Conservation (phyloP, 2,888 invertebrate species). For the Antitype chi region DNA sequence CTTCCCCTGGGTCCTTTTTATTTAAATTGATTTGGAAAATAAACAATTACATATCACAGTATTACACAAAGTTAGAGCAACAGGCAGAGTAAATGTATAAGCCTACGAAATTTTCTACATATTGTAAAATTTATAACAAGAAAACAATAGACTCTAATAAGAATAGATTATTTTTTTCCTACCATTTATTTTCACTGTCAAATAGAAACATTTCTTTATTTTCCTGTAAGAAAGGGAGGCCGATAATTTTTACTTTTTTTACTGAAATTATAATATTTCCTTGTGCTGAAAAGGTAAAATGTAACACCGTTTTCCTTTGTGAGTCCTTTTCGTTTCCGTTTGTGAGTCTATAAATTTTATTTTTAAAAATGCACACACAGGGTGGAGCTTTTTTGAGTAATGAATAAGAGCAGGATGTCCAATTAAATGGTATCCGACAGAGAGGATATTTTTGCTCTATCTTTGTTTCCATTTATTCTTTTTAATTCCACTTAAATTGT, state of each 20-base stretch:
- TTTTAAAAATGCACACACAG: slow-evolving; percentile 34
- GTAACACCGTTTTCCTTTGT: slow-evolving; percentile 49
- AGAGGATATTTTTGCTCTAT: slow-evolving; percentile 19
- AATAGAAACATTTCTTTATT: slow-evolving; percentile 21
- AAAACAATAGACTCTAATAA: slow-evolving; percentile 39
- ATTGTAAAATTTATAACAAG: slow-evolving; percentile 22
- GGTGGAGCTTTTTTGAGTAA: slow-evolving; percentile 26
- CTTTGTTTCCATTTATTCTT: slow-evolving; percentile 7
- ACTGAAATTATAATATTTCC: slow-evolving; percentile 51
- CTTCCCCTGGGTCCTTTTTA: slow-evolving; percentile 37
- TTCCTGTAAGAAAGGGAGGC: slow-evolving; percentile 14
- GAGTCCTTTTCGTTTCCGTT: too few relatives aligned
- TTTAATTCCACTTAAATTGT: not conserved
- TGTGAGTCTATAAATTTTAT: slow-evolving; percentile 44
- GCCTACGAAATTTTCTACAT: too few relatives aligned
- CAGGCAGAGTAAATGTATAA: too few relatives aligned
- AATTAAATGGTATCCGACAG: slow-evolving; percentile 42
- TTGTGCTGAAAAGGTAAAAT: slow-evolving; percentile 48
- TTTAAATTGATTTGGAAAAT: slow-evolving; percentile 18
- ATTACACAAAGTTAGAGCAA: too few relatives aligned
- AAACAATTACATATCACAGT: too few relatives aligned
- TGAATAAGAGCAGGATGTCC: slow-evolving; percentile 24
- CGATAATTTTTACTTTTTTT: slow-evolving; percentile 49
- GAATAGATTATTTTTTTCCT: slow-evolving; percentile 35
- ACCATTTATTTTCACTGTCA: slow-evolving; percentile 41